Base-by-base conservation (phyloP, 2,797 vertebrate genomes). In the Dendrocincla fuliginosa region DNA sequence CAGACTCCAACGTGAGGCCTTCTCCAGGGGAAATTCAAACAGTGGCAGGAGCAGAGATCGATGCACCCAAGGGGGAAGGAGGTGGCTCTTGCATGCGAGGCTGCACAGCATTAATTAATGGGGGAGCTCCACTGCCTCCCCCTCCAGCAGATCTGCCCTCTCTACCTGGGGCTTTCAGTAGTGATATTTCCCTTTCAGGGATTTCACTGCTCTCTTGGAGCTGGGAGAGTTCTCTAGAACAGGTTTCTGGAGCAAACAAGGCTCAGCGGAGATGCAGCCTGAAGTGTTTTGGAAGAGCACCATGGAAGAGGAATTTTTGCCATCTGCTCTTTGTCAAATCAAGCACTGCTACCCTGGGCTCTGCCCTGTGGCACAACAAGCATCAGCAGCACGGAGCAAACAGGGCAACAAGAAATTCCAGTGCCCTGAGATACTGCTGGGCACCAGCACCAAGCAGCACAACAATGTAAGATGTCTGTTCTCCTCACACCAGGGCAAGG, bases 361-460 rank as follows among this genome's bases (percentile, higher is more conserved):
- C 85, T 78, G 42, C 67, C 35, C 5, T 42, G 49, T 12, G 42
- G 50, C 64, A 64, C 10, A 96, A 84, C 55, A 79, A 87, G 70
- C 67, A 78, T 32, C 68, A 71, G 79, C 33, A 8, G 3, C 88
- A 70, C 3, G 0, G 83, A 81, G 65, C 37, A 90, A 91, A 87
- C 56, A 49, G 84, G 89, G 68, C 75, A 85, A 75, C 76, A 42
- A 92, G 55, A 77, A 93, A 95, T 93, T 84, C 84, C 89, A 74
- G 60, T 12, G 56, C 78, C 63, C 65, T 47, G 64, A 92, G 81
- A 64, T 63, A 67, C 27, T 53, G 89, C 52, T 60, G 49, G 71
- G 78, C 71, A 70, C 47, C 6, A 0, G 53, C 35, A 82, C 32
- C 5, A 9, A 85, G 41, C 23, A 8, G 56, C 73, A 67, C 41